A percentile compares a stretch with the other conserved stretches of the same genome.
Evolutionary conservation across 2,113 vertebrate species (phyloP).

Genomic region (Pterophyllum scalare): DNA sequence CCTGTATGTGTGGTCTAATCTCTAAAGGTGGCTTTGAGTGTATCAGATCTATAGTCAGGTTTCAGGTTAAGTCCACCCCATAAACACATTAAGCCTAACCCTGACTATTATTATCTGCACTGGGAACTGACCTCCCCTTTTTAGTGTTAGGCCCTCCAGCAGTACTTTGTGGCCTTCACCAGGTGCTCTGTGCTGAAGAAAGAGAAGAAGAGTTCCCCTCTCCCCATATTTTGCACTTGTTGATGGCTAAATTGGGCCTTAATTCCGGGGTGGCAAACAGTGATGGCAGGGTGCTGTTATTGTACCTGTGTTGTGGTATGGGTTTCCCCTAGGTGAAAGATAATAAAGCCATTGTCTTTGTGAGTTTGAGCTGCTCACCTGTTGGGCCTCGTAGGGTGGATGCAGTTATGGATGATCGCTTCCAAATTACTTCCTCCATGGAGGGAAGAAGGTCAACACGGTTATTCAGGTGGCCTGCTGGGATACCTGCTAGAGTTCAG

Average conservation of each 20-base stretch:
- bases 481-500: constrained; percentile 33
- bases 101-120: constrained; percentile 49
- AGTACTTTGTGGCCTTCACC: constrained; percentile 53
- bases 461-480: constrained; percentile 41
- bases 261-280: constrained; percentile 64
- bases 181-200: constrained; percentile 67
- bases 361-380: constrained; percentile 69
- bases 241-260: constrained; percentile 80
- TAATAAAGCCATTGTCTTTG: constrained; percentile 78
- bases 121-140: constrained; percentile 69
- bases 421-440: constrained; percentile 69
- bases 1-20: constrained; percentile 71
- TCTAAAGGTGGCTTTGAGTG: constrained; percentile 33
- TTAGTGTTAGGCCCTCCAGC: constrained; percentile 60
- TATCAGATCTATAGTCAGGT: constrained; percentile 70
- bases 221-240: constrained; percentile 63
- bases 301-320: constrained; percentile 53
- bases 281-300: constrained; percentile 69
- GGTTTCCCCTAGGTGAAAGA: constrained; percentile 47
- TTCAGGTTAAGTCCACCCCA: constrained; percentile 60
- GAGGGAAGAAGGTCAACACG: constrained; percentile 52
- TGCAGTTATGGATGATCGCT: constrained; percentile 66
- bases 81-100: constrained; percentile 50
- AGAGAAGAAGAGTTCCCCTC: constrained; percentile 28
- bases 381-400: constrained; percentile 57